Evolutionary conservation across 1,140 invertebrate species (phyloP).

Genomic region (Lethocerus indicus): DNA sequence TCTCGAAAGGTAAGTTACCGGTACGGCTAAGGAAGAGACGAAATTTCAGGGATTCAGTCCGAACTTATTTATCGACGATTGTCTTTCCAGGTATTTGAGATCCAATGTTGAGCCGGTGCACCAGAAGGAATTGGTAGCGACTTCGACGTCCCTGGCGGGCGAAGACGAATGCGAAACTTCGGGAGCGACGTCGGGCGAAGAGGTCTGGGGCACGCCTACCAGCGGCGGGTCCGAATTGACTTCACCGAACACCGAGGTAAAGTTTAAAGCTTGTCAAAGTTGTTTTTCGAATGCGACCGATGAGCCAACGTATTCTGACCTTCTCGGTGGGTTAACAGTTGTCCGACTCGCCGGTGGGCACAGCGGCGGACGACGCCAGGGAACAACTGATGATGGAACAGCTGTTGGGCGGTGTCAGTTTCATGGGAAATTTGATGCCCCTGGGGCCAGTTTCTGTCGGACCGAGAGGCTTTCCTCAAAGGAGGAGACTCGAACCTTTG

Average conservation of each 20-base stretch:
- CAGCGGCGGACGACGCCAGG: slow-evolving; percentile 15
- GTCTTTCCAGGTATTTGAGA: slow-evolving; percentile 16
- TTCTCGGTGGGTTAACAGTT: no score
- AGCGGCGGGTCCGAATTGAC: slow-evolving; percentile 35
- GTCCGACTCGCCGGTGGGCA: slow-evolving; percentile 10
- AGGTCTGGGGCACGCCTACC: slow-evolving; percentile 71
- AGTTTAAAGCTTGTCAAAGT: no score
- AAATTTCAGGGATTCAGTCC: background rate
- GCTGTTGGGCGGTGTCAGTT: slow-evolving; percentile 14
- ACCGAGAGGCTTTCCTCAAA: slow-evolving; percentile 13
- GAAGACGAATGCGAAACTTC: slow-evolving; percentile 47
- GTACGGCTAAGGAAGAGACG: no score
- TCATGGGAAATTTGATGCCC: slow-evolving; percentile 7
- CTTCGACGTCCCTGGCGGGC: slow-evolving; percentile 22
- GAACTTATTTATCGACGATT: background rate
- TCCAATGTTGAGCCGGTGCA: slow-evolving; percentile 7
- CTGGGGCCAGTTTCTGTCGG: slow-evolving; percentile 8
- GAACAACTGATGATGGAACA: slow-evolving; percentile 18
- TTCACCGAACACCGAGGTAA: slow-evolving; percentile 15
- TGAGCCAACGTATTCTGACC: no score
- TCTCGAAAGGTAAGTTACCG: slow-evolving; percentile 32
- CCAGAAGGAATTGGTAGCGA: slow-evolving; percentile 25
- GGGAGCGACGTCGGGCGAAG: slow-evolving; percentile 60
- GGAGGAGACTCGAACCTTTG: slow-evolving; percentile 16
- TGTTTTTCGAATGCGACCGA: no score